These are phyloP conservation scores for Stylophora pistillata DNA, from an alignment of 64 coral and sea anemone species.

Conservation along the genomic window DNA sequence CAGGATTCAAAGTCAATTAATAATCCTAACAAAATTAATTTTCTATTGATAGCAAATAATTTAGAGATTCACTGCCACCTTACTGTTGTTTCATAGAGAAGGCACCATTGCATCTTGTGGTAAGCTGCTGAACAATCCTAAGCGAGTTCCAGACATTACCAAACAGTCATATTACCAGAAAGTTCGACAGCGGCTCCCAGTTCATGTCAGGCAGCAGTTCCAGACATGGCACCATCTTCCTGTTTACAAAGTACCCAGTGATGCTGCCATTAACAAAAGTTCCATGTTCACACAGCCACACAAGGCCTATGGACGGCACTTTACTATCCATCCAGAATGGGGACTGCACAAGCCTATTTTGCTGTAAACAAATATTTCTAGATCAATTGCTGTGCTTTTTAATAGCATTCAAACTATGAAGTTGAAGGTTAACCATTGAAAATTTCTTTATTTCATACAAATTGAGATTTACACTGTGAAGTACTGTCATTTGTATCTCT, in stretches of 20 bases:
- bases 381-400: no score
- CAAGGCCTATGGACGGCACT: constrained; percentile 78
- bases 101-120: constrained; percentile 26
- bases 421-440: no score
- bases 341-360: constrained; percentile 72
- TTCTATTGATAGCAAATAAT: no score
- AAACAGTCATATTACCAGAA: constrained; percentile 64
- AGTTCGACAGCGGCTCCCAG: constrained; percentile 45
- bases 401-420: no score
- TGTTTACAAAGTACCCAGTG: constrained; percentile 61
- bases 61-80: background rate
- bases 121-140: constrained; percentile 66
- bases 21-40: background rate
- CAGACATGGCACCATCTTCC: constrained; percentile 98
- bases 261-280: constrained; percentile 73
- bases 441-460: no score
- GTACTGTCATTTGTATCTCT: no score
- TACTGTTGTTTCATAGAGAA: constrained; percentile 33
- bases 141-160: constrained; percentile 66
- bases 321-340: constrained; percentile 98
- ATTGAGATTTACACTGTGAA: no score
- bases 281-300: constrained; percentile 84
- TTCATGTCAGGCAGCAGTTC: constrained; percentile 59
- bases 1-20: no score
- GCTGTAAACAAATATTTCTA: constrained; percentile 28